phyloP scores from a whole-genome alignment of 1,140 invertebrate genomes.

The Octopus sinensis region DNA sequence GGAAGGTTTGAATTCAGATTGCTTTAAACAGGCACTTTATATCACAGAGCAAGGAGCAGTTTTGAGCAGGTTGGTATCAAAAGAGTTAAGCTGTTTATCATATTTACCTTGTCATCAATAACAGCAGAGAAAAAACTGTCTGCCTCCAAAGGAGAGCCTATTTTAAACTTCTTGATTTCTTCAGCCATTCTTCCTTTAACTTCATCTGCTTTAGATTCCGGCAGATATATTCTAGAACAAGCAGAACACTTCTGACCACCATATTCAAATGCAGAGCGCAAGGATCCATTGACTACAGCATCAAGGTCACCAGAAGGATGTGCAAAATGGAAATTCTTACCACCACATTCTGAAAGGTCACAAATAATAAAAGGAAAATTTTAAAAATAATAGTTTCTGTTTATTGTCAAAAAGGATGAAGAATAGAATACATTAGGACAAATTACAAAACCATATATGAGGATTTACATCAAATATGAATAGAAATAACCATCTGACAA shows the following conservation, averaged over 20 bases:
- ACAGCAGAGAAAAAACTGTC: constrained; percentile 87
- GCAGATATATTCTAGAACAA: constrained; percentile 92
- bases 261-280: constrained; percentile 88
- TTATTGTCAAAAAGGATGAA: constrained; percentile 20
- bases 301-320: constrained; percentile 85
- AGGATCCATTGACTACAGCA: constrained; percentile 79
- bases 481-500: background rate
- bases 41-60: too few relatives aligned
- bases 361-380: background rate
- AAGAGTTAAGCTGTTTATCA: background rate
- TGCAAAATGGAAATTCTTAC: constrained; percentile 98
- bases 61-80: too few relatives aligned
- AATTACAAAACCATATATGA: constrained; percentile 2
- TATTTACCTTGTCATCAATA: constrained; percentile 77
- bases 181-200: constrained; percentile 59
- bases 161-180: constrained; percentile 63
- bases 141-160: constrained; percentile 82
- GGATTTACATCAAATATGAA: background rate
- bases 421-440: constrained; percentile 3
- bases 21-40: too few relatives aligned
- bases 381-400: background rate
- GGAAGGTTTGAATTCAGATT: too few relatives aligned
- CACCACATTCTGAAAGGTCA: constrained; percentile 78
- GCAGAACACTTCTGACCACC: constrained; percentile 99
- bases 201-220: constrained; percentile 82